A percentile compares a stretch with the other conserved stretches of the same genome.
Evolutionary conservation across 2,797 vertebrate genomes (phyloP).

Genomic region (Gallinago nigripennis): DNA sequence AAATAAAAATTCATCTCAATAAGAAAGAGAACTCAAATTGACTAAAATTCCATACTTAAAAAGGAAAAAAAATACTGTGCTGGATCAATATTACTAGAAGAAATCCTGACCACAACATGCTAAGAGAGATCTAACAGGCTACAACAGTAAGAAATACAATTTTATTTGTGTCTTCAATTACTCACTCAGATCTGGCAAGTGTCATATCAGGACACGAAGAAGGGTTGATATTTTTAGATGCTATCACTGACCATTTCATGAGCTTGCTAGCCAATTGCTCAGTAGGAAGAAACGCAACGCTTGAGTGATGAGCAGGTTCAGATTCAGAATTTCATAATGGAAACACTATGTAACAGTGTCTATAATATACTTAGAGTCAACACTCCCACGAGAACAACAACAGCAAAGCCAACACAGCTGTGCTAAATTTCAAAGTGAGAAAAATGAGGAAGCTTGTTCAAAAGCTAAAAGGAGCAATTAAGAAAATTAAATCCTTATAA

Average conservation of each 20-base stretch:
- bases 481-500: neutral
- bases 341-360: slow-evolving; percentile 34
- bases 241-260: neutral
- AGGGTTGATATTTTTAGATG: slow-evolving; percentile 42
- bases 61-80: neutral
- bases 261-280: slow-evolving; percentile 38
- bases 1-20: neutral
- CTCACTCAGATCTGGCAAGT: neutral
- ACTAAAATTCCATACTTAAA: neutral
- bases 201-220: neutral
- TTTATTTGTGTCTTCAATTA: neutral
- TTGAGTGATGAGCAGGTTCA: slow-evolving; percentile 28
- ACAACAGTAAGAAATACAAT: neutral
- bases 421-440: neutral
- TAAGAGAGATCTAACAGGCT: neutral
- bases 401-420: neutral
- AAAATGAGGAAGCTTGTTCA: neutral
- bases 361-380: neutral
- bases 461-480: neutral
- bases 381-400: neutral
- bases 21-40: neutral
- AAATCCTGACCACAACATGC: neutral
- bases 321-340: slow-evolving; percentile 50
- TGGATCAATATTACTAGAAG: neutral
- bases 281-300: neutral